Evolutionary conservation across 2,113 vertebrate genomes (phyloP).

Genomic region (Psilopsiagon aurifrons): DNA sequence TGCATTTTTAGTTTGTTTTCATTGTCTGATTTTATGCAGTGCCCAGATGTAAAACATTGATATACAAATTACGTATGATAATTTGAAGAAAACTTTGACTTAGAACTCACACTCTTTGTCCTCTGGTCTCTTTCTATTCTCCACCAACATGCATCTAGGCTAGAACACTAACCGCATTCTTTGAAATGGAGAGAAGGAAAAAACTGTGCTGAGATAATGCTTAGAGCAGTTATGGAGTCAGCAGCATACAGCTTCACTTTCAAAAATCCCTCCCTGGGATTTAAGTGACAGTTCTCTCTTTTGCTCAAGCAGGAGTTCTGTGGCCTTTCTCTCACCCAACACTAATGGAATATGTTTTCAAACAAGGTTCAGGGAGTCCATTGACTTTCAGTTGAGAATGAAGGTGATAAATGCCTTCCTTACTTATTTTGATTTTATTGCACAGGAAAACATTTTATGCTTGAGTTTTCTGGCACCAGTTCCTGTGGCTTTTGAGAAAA

Average conservation of each 20-base stretch:
- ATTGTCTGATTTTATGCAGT: background rate
- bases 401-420: slow-evolving; percentile 35
- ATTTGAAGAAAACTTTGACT: background rate
- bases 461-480: slow-evolving; percentile 8
- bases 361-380: background rate
- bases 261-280: background rate
- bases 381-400: background rate
- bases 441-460: background rate
- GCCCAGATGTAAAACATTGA: background rate
- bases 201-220: background rate
- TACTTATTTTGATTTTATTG: slow-evolving; percentile 21
- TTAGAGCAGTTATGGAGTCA: background rate
- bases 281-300: background rate
- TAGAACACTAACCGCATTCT: background rate
- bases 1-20: background rate
- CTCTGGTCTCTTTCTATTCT: background rate
- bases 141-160: too few species aligned
- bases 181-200: background rate
- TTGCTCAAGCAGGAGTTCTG: background rate
- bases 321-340: background rate
- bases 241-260: background rate
- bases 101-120: background rate
- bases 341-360: background rate
- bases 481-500: slow-evolving; percentile 14
- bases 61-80: background rate